phyloP scores from a whole-genome alignment of 2,113 vertebrate species.

The Upupa epops region DNA sequence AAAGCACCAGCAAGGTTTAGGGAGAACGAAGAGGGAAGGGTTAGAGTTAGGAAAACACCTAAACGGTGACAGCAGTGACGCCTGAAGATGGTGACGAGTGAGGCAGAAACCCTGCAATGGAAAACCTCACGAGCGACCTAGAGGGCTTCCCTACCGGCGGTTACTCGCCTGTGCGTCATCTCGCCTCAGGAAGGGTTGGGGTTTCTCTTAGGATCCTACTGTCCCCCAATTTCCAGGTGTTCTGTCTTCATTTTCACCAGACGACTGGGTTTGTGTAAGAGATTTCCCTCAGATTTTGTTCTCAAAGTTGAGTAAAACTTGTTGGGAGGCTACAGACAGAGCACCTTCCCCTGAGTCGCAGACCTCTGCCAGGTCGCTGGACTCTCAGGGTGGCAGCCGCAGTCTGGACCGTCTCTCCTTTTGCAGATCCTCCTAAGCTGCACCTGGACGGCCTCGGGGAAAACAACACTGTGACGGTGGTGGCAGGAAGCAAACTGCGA shows the following conservation, averaged over 20 bases:
- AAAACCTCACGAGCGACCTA: neutral
- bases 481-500: conserved; percentile 95
- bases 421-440: conserved; percentile 91
- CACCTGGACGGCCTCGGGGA: conserved; percentile 89
- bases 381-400: neutral
- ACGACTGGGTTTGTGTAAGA: too few species aligned
- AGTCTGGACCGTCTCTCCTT: neutral
- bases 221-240: neutral
- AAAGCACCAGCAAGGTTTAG: neutral
- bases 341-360: neutral
- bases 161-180: neutral
- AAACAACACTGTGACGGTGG: conserved; percentile 88
- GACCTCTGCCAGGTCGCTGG: neutral
- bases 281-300: too few species aligned
- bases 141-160: neutral
- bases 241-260: neutral
- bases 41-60: neutral
- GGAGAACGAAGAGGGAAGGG: neutral
- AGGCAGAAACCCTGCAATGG: neutral
- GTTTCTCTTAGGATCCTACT: neutral
- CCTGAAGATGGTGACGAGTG: neutral
- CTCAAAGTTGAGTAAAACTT: too few species aligned
- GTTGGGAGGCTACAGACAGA: neutral
- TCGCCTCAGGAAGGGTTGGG: neutral
- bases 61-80: neutral